Evolutionary conservation across 2,113 vertebrate species (phyloP).

Genomic region (Amphilophus citrinellus): DNA sequence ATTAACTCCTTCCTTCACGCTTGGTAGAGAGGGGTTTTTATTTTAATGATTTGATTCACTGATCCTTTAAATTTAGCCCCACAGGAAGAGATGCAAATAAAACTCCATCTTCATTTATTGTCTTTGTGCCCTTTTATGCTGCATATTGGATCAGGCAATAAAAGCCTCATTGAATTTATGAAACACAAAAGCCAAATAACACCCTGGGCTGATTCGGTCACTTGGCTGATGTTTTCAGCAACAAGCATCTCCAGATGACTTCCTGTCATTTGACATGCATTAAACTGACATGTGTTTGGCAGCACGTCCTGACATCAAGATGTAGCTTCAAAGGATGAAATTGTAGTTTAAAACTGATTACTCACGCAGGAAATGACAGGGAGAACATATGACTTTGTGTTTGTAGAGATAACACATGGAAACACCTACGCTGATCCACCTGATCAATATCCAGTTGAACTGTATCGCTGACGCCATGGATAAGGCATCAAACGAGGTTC

Average conservation of each 20-base stretch:
- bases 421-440: neutral
- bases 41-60: conserved; percentile 87
- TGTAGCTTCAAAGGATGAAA: neutral
- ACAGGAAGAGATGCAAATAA: conserved; percentile 75
- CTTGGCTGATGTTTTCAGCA: neutral
- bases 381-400: neutral
- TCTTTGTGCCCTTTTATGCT: conserved; percentile 58
- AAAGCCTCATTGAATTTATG: conserved; percentile 59
- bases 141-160: conserved; percentile 53
- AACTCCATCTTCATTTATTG: conserved; percentile 75
- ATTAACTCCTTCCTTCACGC: conserved; percentile 84
- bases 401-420: conserved; percentile 14
- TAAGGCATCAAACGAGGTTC: conserved; percentile 40
- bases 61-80: conserved; percentile 85
- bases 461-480: neutral
- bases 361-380: neutral
- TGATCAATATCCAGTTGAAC: conserved; percentile 20
- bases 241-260: neutral
- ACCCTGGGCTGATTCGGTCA: neutral
- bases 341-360: conserved; percentile 15
- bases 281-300: neutral
- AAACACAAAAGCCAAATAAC: conserved; percentile 21
- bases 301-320: neutral
- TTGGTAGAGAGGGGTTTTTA: conserved; percentile 72
- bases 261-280: conserved; percentile 16